phyloP scores from a whole-genome alignment of 1,140 invertebrate genomes.

The Drosophila trapezifrons region DNA sequence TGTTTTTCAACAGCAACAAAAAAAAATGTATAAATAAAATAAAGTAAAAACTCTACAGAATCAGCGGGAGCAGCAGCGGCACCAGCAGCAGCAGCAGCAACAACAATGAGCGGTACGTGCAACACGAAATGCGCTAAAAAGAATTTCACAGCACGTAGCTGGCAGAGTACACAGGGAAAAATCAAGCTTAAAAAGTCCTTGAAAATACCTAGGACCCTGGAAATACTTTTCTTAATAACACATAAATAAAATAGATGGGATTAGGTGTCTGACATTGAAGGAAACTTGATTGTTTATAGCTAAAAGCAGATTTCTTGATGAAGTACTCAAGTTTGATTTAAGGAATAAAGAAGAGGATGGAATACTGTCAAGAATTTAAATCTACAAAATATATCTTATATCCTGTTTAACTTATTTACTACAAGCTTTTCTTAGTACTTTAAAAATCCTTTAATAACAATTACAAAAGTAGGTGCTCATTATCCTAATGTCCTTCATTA shows the following conservation, averaged over 20 bases:
- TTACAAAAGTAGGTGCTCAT: no score
- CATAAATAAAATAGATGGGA: not conserved
- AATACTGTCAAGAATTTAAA: not conserved
- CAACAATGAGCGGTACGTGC: slow-evolving; percentile 54
- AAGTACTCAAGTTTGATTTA: not conserved
- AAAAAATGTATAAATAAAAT: slow-evolving; percentile 37
- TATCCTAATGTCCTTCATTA: no score
- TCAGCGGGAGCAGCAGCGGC: slow-evolving; percentile 37
- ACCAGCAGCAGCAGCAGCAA: slow-evolving; percentile 34
- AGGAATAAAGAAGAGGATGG: not conserved
- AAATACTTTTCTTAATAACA: not conserved
- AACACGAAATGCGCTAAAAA: slow-evolving; percentile 75
- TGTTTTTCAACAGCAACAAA: slow-evolving; percentile 52
- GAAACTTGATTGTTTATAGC: no score
- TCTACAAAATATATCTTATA: not conserved
- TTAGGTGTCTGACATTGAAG: not conserved
- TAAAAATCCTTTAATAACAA: slow-evolving; percentile 2
- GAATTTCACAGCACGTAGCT: slow-evolving; percentile 74
- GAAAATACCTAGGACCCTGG: not conserved
- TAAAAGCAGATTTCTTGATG: not conserved
- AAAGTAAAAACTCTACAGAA: slow-evolving; percentile 48
- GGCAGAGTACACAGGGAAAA: slow-evolving; percentile 12
- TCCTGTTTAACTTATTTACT: not conserved
- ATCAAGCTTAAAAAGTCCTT: not conserved
- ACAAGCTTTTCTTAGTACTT: no score